Base-by-base conservation (phyloP, 2,797 vertebrate genomes). In the Muraenolepis orangiensis region DNA sequence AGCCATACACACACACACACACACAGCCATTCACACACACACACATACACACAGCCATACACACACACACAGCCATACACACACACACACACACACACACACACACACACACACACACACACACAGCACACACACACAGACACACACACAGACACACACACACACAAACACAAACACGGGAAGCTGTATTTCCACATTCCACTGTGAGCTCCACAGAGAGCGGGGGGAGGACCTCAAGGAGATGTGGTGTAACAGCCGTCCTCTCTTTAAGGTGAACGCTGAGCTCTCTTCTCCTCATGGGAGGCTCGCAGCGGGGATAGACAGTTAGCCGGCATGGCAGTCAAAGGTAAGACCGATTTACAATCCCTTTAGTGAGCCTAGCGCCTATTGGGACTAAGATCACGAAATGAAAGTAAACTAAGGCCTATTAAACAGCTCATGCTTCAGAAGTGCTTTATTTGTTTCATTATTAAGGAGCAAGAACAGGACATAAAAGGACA, bases 101-200 rank as follows among this genome's bases (percentile, higher is more conserved):
- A n/a, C n/a, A n/a, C n/a, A n/a, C n/a, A n/a, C n/a, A n/a, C n/a
- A n/a, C n/a, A 31, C 31, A 67, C 16, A 67, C 51, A n/a, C 32
- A 14, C 73, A n/a, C 14, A 13, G n/a, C 28, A 51, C 72, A 51
- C 73, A 42, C 46, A 26, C 34, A 2, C 29, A 1, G 18, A 36
- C 75, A 51, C 68, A 46, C 73, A 34, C 75, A 7, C 42, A 31
- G 71, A 18, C 72, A 69, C 73, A 64, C 66, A 61, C 34, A 31
- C 72, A 57, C 61, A 32, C 74, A 29, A 73, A n/a, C 75, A 40
- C 28, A 11, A 30, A 14, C 46, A 69, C 26, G 71, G 71, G 72
- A 80, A 78, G 86, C 80, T 74, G 85, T 75, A 36, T 76, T 83
- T 86, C 84, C 81, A 87, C 86, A 80, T 86, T 89, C 81, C 87